phyloP scores from a whole-genome alignment of 64 coral and sea anemone species.

The Actinia equina region DNA sequence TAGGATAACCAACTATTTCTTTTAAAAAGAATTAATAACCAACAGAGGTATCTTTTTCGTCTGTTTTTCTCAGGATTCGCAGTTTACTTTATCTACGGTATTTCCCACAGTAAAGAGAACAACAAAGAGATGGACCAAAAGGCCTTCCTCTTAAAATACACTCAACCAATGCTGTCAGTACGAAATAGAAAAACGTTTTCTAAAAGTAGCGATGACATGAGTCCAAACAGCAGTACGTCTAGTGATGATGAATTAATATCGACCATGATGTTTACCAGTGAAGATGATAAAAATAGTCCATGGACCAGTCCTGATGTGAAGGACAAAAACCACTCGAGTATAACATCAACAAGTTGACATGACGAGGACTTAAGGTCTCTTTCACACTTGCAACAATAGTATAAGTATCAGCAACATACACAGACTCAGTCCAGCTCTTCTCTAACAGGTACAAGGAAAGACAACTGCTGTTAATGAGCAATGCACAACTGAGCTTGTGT shows the following conservation, averaged over 20 bases:
- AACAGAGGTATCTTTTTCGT: neutral
- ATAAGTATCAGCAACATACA: too few relatives aligned
- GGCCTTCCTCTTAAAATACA: constrained; percentile 11
- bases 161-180: neutral
- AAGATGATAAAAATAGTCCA: constrained; percentile 19
- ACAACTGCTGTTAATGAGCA: too few relatives aligned
- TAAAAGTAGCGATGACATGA: constrained; percentile 42
- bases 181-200: neutral
- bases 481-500: too few relatives aligned
- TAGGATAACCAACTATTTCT: neutral
- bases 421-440: too few relatives aligned
- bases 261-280: constrained; percentile 21
- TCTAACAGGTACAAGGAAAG: too few relatives aligned
- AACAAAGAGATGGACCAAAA: neutral
- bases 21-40: too few relatives aligned
- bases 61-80: constrained; percentile 29
- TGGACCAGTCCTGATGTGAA: neutral
- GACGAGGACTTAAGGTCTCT: neutral
- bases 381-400: neutral
- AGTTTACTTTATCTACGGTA: constrained; percentile 59
- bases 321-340: neutral
- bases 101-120: constrained; percentile 41
- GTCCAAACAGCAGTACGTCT: constrained; percentile 20
- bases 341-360: neutral
- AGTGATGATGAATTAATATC: constrained; percentile 53